A percentile compares a stretch with the other conserved stretches of the same genome.
phyloP scores from a whole-genome alignment of 2,113 vertebrate species.

The Melanerpes formicivorus region DNA sequence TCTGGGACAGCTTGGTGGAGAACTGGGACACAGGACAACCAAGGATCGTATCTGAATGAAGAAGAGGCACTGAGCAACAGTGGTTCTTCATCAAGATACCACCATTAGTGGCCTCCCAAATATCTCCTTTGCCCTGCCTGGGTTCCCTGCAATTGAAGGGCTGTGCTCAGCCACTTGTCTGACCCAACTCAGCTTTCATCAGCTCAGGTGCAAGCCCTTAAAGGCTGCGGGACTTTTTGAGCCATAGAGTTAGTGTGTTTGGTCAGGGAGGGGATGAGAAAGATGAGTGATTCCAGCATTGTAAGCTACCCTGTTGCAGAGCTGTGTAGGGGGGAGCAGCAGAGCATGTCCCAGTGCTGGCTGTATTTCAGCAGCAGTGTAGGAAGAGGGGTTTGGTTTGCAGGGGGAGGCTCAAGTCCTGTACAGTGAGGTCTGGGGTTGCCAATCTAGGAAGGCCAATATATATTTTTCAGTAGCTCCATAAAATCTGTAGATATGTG shows the following conservation, averaged over 20 bases:
- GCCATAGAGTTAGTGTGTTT: not conserved
- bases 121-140: not conserved
- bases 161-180: not conserved
- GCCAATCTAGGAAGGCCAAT: not conserved
- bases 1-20: not conserved
- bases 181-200: rapidly evolving
- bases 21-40: not conserved
- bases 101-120: not conserved
- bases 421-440: not conserved
- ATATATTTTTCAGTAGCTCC: not conserved
- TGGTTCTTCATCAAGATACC: too few species aligned
- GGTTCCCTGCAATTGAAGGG: not conserved
- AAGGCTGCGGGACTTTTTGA: not conserved
- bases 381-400: not conserved
- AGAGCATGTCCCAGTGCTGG: not conserved
- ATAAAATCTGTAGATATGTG: not conserved
- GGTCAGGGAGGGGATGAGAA: not conserved
- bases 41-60: not conserved
- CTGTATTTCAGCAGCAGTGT: not conserved
- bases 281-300: not conserved
- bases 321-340: not conserved
- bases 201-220: not conserved
- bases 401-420: not conserved
- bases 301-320: not conserved
- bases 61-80: not conserved